Evolutionary conservation across 2,113 vertebrate species (phyloP).

Genomic region (Cariama cristata): DNA sequence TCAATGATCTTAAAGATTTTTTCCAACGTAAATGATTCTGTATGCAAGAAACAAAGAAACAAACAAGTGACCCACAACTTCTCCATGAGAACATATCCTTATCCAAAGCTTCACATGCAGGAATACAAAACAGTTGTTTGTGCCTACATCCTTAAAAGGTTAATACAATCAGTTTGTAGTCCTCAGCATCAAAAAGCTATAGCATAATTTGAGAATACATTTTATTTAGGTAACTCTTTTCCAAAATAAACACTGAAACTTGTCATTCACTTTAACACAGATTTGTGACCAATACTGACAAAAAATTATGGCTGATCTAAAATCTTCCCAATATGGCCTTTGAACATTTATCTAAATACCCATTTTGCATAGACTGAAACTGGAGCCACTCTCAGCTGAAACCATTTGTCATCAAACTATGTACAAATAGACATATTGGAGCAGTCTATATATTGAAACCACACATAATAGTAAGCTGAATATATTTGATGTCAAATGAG

Average conservation of each 20-base stretch:
- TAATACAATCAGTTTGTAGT: rapidly evolving
- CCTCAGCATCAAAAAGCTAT: neutral
- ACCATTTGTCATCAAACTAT: neutral
- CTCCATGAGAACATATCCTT: neutral
- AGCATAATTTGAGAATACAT: neutral
- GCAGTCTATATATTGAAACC: neutral
- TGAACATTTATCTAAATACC: neutral
- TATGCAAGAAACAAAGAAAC: neutral
- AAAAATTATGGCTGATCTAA: neutral
- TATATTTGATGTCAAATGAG: neutral
- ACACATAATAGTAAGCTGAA: neutral
- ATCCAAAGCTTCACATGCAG: neutral
- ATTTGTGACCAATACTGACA: neutral
- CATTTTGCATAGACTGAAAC: neutral
- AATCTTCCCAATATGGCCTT: neutral
- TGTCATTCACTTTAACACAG: neutral
- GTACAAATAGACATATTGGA: neutral
- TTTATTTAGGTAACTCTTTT: neutral
- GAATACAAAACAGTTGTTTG: neutral
- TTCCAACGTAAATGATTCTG: neutral
- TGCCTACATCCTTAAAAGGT: neutral
- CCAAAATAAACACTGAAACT: neutral
- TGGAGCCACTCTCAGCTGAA: neutral
- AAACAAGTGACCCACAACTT: neutral
- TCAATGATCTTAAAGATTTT: neutral